Evolutionary conservation across 2,888 invertebrate species (phyloP).

Genomic region (Cerastoderma edule): DNA sequence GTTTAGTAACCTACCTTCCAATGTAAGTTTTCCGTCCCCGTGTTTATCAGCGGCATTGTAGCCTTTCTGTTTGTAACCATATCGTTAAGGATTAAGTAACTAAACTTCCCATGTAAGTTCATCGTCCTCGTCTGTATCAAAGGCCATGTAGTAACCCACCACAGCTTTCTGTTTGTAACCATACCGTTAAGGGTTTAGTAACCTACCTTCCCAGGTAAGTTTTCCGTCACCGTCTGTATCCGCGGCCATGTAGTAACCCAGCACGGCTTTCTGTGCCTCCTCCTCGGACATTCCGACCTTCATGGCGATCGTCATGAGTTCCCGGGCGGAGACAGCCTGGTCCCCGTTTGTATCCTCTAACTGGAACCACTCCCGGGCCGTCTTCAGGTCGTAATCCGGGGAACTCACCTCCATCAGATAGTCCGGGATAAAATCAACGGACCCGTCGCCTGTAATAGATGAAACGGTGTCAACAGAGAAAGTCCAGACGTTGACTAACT

Average conservation of each 20-base stretch:
- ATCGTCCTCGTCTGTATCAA: too few relatives aligned
- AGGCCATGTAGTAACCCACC: too few relatives aligned
- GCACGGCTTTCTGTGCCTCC: constrained; percentile 68
- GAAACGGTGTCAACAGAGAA: not conserved
- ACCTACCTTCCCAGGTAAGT: constrained; percentile 74
- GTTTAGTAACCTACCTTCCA: too few relatives aligned
- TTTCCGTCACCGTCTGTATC: constrained; percentile 70
- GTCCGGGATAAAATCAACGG: constrained; percentile 77
- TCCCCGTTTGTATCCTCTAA: constrained; percentile 76
- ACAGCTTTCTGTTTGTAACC: too few relatives aligned
- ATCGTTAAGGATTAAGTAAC: too few relatives aligned
- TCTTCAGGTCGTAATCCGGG: constrained; percentile 67
- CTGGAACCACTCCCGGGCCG: constrained; percentile 75
- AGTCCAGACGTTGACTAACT: too few relatives aligned
- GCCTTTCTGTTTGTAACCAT: too few relatives aligned
- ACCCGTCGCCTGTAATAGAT: constrained; percentile 66
- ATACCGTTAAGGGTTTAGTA: too few relatives aligned
- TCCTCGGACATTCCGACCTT: constrained; percentile 69
- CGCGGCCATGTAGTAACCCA: constrained; percentile 74
- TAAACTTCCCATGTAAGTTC: too few relatives aligned
- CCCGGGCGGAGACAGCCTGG: constrained; percentile 70
- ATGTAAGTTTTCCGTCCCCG: too few relatives aligned
- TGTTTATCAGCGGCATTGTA: too few relatives aligned
- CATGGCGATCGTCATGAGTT: constrained; percentile 69
- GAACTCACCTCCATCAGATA: constrained; percentile 72